Conservation (phyloP, 2,888 invertebrate genomes). For the Acrocyrtus sp. region DNA sequence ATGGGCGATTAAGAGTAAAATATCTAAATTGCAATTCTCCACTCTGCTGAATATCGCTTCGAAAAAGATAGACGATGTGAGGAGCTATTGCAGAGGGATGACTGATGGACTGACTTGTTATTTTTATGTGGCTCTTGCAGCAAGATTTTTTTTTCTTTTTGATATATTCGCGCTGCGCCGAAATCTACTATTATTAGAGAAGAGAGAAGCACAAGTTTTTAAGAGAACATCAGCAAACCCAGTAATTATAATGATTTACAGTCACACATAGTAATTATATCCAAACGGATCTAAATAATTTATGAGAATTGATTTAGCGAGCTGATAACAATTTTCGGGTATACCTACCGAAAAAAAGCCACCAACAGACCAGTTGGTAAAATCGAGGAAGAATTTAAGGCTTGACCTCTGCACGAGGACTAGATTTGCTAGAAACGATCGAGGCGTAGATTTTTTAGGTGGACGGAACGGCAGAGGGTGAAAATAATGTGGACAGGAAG, state of each 20-base stretch:
- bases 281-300: slow-evolving; percentile 37
- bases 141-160: no score
- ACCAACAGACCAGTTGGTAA: no score
- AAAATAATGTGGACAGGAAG: no score
- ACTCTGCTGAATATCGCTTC: neutral
- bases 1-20: neutral
- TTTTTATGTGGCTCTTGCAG: no score
- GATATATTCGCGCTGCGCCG: slow-evolving; percentile 3
- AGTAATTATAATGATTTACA: slow-evolving; percentile 44
- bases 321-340: slow-evolving; percentile 14
- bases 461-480: no score
- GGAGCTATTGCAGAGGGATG: neutral
- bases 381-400: no score
- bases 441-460: no score
- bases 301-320: slow-evolving; percentile 42
- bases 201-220: no score
- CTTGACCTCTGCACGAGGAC: no score
- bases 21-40: neutral
- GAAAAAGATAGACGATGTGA: no score
- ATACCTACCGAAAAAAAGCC: no score
- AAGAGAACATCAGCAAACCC: slow-evolving; percentile 17
- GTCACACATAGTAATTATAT: slow-evolving; percentile 44
- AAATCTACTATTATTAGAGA: slow-evolving; percentile 30
- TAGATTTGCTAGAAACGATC: no score
- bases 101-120: slow-evolving; percentile 30